A percentile compares a stretch with the other conserved stretches of the same genome.
Conservation (phyloP, 2,797 vertebrate species). For the Acrossocheilus wenchowensis region DNA sequence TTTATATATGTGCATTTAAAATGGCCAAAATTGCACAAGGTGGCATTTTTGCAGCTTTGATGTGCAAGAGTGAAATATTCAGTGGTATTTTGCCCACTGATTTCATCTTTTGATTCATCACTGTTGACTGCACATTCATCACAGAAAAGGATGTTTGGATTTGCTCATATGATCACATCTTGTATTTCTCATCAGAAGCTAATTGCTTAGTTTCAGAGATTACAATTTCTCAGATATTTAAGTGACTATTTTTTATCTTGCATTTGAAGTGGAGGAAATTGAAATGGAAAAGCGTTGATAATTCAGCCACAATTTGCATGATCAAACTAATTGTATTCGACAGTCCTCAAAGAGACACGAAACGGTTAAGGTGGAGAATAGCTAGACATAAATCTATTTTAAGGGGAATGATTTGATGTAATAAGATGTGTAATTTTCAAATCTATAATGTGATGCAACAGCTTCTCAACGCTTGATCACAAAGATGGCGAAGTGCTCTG, state of each 20-base stretch:
- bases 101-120: not conserved
- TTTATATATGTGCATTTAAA: not conserved
- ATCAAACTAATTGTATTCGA: not conserved
- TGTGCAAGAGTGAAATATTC: not conserved
- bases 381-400: not conserved
- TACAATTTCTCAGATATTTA: constrained; percentile 2
- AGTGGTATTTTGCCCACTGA: not conserved
- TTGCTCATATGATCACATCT: constrained; percentile 3
- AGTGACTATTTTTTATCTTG: not conserved
- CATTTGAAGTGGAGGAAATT: constrained; percentile 1
- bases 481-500: constrained; percentile 3
- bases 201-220: not conserved
- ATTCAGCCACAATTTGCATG: not conserved
- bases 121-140: constrained; percentile 12
- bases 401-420: not conserved
- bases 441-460: not conserved
- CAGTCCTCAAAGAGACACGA: not conserved
- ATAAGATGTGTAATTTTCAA: not conserved
- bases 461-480: not conserved
- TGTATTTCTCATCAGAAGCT: not conserved
- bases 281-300: not conserved
- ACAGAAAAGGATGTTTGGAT: not conserved
- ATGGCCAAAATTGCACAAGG: not conserved
- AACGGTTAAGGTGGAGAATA: not conserved
- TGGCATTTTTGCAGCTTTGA: not conserved